These are phyloP conservation scores for Onychomys leucogaster DNA, from an alignment of 2,797 vertebrate species.

Conservation along the genomic window DNA sequence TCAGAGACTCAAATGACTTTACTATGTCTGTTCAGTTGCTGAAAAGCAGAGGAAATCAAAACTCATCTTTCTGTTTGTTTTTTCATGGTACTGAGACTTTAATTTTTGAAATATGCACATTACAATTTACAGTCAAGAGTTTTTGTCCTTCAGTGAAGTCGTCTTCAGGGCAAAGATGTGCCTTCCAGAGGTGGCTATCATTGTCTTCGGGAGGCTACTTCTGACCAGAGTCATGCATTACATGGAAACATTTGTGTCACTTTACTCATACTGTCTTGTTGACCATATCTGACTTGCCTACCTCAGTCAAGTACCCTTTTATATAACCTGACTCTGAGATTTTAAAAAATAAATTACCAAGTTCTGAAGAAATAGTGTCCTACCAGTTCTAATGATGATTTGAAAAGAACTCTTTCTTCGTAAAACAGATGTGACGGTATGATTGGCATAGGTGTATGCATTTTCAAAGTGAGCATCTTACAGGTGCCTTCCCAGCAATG, in stretches of 20 bases:
- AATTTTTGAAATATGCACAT: not conserved
- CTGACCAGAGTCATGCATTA: not conserved
- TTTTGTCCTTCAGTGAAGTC: not conserved
- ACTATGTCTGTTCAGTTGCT: not conserved
- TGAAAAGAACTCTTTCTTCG: constrained; percentile 40
- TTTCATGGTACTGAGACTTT: not conserved
- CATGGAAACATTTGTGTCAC: not conserved
- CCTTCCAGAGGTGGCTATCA: not conserved
- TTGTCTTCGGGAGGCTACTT: not conserved
- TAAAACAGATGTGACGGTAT: not conserved
- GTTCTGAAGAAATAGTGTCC: constrained; percentile 12
- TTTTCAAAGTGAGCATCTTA: constrained; percentile 3
- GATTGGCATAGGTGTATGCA: not conserved
- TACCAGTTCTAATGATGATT: not conserved
- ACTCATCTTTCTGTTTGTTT: not conserved
- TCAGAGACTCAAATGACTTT: not conserved
- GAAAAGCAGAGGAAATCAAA: constrained; percentile 9
- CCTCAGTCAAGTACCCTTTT: not conserved
- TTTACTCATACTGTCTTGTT: not conserved
- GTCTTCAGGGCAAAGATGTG: not conserved
- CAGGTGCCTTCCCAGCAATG: not conserved
- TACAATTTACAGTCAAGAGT: constrained; percentile 17
- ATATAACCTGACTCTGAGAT: not conserved
- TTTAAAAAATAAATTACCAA: not conserved
- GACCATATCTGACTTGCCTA: not conserved